Percentiles rank a stretch among this genome's conserved stretches.
Conservation (phyloP, 2,888 invertebrate genomes). For the Cartodere bifasciata region DNA sequence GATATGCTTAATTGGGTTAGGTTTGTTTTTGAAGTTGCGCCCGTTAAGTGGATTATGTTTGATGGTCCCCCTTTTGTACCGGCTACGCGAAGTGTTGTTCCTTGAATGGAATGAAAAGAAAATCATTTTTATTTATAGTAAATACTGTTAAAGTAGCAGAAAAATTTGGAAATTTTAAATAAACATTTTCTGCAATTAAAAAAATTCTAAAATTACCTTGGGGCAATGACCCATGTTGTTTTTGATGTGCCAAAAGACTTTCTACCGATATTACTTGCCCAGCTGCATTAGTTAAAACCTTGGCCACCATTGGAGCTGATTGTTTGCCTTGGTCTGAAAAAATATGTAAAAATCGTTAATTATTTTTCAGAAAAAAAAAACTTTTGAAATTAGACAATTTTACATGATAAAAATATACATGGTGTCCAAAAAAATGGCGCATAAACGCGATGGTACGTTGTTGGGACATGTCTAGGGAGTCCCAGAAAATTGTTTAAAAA, state of each 20-base stretch:
- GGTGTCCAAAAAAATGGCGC: too few relatives aligned
- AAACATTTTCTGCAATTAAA: not conserved
- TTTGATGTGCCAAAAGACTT: conserved; percentile 43
- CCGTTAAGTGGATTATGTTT: conserved; percentile 40
- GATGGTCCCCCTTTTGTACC: conserved; percentile 36
- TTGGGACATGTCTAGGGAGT: too few relatives aligned
- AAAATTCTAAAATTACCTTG: conserved; percentile 34
- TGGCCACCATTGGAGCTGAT: conserved; percentile 52
- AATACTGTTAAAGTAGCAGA: too few relatives aligned
- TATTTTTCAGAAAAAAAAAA: too few relatives aligned
- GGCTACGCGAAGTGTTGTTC: conserved; percentile 37
- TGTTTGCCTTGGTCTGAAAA: too few relatives aligned
- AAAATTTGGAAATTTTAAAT: too few relatives aligned
- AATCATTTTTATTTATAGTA: too few relatives aligned
- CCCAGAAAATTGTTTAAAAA: too few relatives aligned
- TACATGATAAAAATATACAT: too few relatives aligned
- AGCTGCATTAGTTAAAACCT: conserved; percentile 57
- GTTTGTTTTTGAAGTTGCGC: conserved; percentile 30
- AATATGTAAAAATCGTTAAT: too few relatives aligned
- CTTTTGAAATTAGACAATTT: too few relatives aligned
- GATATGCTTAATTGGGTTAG: conserved; percentile 38
- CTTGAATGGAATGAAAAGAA: conserved; percentile 18
- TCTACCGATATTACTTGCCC: conserved; percentile 48
- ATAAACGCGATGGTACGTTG: too few relatives aligned
- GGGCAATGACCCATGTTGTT: conserved; percentile 33